Percentiles rank a stretch among this genome's conserved stretches.
phyloP scores from a whole-genome alignment of 2,113 vertebrate genomes.

The Microtus oregoni region DNA sequence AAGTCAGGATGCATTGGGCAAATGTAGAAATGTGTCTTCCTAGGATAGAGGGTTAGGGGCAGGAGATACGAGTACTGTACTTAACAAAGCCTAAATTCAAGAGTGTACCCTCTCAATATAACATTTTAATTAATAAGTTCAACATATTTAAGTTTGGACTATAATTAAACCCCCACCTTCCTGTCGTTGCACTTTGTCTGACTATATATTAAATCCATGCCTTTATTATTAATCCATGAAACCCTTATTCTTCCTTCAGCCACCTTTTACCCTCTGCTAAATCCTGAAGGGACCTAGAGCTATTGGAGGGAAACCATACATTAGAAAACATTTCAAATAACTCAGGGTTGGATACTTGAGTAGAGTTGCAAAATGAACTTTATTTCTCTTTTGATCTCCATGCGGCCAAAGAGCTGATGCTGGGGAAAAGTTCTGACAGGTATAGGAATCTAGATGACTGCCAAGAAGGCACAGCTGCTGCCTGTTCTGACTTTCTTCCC shows the following conservation, averaged over 20 bases:
- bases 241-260: not conserved
- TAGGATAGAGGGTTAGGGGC: not conserved
- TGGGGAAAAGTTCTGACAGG: not conserved
- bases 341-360: not conserved
- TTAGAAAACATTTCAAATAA: not conserved
- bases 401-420: not conserved
- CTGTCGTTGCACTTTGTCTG: not conserved
- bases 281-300: not conserved
- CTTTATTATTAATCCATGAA: not conserved
- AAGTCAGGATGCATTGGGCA: not conserved
- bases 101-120: not conserved
- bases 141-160: not conserved
- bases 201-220: not conserved
- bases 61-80: not conserved
- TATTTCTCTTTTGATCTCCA: not conserved
- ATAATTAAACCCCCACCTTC: conserved; percentile 24
- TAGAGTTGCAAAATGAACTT: not conserved
- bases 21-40: not conserved
- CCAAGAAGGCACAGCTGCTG: not conserved
- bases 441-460: not conserved
- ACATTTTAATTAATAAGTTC: conserved; percentile 1
- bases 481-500: not conserved
- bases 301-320: not conserved
- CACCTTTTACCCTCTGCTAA: not conserved
- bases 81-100: conserved; percentile 25